These are phyloP conservation scores for Lemur catta DNA, from an alignment of 2,797 vertebrate genomes.

Conservation along the genomic window DNA sequence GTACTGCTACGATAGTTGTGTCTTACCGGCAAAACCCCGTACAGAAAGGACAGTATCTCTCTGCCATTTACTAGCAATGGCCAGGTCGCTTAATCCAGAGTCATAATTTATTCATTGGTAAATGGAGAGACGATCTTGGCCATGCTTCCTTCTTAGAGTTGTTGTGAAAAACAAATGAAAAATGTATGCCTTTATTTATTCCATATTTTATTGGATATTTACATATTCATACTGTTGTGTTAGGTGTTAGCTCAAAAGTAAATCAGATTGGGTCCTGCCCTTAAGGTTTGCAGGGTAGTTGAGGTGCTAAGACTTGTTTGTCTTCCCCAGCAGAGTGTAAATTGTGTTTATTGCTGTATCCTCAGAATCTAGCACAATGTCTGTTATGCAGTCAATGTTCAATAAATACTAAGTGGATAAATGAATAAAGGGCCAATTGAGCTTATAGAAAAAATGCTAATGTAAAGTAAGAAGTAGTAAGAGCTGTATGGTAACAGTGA, in stretches of 20 bases:
- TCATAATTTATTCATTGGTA: neutral
- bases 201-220: neutral
- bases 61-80: neutral
- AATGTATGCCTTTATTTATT: neutral
- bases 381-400: neutral
- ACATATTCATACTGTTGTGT: neutral
- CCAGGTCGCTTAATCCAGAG: neutral
- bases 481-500: neutral
- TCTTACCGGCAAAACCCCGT: neutral
- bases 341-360: neutral
- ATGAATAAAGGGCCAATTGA: neutral
- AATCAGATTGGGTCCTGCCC: neutral
- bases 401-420: neutral
- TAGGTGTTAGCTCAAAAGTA: neutral
- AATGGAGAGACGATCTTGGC: neutral
- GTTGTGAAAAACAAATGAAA: neutral
- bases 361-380: neutral
- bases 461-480: neutral
- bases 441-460: neutral
- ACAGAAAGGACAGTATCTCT: neutral
- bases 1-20: neutral
- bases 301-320: neutral
- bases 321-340: neutral
- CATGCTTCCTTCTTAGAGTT: neutral
- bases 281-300: neutral